Conservation (phyloP, 2,888 invertebrate genomes). For the Monoplex corrugatus region DNA sequence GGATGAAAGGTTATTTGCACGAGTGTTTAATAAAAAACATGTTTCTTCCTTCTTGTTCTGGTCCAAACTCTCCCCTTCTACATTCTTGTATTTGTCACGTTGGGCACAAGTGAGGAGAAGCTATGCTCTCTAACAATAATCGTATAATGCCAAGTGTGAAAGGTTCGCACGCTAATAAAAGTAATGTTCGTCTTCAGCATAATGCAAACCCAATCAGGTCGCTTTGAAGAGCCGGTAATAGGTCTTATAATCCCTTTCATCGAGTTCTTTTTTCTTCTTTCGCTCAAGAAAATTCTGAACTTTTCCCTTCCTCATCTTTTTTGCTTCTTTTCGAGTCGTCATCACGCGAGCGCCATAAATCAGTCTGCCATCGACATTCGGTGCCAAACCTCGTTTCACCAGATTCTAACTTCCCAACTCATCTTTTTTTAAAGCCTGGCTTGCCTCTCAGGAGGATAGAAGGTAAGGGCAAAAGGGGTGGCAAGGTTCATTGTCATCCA, state of each 20-base stretch:
- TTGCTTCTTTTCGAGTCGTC: background rate
- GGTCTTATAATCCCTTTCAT: background rate
- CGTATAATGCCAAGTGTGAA: background rate
- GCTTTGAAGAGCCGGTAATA: slow-evolving; percentile 36
- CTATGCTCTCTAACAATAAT: no score
- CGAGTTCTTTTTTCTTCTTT: background rate
- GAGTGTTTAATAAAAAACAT: no score
- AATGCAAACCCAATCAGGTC: slow-evolving; percentile 5
- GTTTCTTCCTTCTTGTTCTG: background rate
- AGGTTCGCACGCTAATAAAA: background rate
- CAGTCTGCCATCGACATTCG: slow-evolving; percentile 2
- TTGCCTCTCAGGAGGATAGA: background rate
- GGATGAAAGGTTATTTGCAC: no score
- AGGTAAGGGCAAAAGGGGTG: background rate
- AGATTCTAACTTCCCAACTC: background rate
- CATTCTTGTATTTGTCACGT: background rate
- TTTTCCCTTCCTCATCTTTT: background rate
- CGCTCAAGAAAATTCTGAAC: background rate
- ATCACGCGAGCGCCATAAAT: slow-evolving; percentile 26
- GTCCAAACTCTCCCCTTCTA: background rate
- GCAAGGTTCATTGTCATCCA: slow-evolving; percentile 46
- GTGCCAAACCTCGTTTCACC: slow-evolving; percentile 20
- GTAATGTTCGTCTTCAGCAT: background rate
- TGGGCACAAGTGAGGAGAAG: no score
- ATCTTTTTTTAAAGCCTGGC: background rate